Evolutionary conservation across 2,797 vertebrate genomes (phyloP), one percentile per base, ranked within the genome.

Genomic region (Chromobotia macracanthus): DNA sequence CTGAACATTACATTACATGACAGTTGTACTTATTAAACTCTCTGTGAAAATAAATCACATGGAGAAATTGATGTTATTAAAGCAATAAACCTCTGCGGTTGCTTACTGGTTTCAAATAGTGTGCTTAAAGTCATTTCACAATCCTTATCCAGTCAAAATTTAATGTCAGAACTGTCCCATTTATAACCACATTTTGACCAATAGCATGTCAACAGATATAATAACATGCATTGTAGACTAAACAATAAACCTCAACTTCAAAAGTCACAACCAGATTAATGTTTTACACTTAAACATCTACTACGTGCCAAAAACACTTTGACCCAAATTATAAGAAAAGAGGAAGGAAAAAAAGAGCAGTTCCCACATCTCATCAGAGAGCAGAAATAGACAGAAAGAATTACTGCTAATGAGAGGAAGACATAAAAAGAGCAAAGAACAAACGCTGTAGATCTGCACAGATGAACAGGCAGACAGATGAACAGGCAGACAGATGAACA

Each of bases 291-390:
- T 46, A 16, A 2, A 46, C 44, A 5, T 4, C 2, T 9, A 31
- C 63, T 63, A 31, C 3, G 31, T 31, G 44, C 12, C 65, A 0
- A 77, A 70, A 61, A 73, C 67, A 61, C 48, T 78, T 66, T 86
- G 82, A 81, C 78, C 87, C 80, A 83, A 46, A 46, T 10, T 13
- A 10, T 82, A 83, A 50, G 51, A 53, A 79, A 77, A 55, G 31
- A 18, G 60, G 55, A 72, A 68, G 9, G 28, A 11, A 31, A 80
- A 85, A 73, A 75, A 73, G 11, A 66, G 60, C 35, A 19, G 71
- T 67, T 74, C 72, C 66, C 35, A 70, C 75, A 68, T 82, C 19
- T 69, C 60, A 77, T 8, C 48, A 31, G 56, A 73, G 21, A 60
- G 53, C 19, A 31, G 61, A 61, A 60, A 51, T 25, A 68, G 2